These are phyloP conservation scores for Danaus chrysippus DNA, from an alignment of 2,888 invertebrate species.

Conservation along the genomic window DNA sequence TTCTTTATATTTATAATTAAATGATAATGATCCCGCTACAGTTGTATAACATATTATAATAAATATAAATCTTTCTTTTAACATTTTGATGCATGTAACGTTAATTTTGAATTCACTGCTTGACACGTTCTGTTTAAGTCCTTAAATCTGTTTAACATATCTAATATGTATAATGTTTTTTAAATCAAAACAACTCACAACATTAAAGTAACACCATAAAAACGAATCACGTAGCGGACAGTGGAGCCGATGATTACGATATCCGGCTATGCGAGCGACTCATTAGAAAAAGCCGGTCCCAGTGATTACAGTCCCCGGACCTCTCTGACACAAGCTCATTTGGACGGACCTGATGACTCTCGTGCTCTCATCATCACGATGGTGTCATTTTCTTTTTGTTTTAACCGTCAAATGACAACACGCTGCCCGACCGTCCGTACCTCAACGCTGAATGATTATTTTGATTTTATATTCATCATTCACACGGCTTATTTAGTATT, in stretches of 20 bases:
- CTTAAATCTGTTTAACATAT: too few relatives aligned
- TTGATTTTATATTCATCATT: conserved; percentile 28
- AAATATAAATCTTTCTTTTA: too few relatives aligned
- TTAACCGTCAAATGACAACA: conserved; percentile 40
- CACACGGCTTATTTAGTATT: conserved; percentile 11
- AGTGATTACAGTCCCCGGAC: conserved; percentile 46
- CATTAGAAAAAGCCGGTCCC: conserved; percentile 49
- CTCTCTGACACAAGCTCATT: conserved; percentile 42
- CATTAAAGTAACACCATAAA: too few relatives aligned
- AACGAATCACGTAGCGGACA: too few relatives aligned
- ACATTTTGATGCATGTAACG: too few relatives aligned
- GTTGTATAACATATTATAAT: too few relatives aligned
- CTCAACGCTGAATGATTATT: conserved; percentile 33
- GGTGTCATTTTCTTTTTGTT: conserved; percentile 35
- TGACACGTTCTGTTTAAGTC: too few relatives aligned
- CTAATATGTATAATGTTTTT: too few relatives aligned
- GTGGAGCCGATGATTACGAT: conserved; percentile 27
- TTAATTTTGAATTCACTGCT: too few relatives aligned
- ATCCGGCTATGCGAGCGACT: conserved; percentile 40
- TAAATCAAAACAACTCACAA: too few relatives aligned
- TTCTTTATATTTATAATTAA: too few relatives aligned
- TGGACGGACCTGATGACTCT: conserved; percentile 40
- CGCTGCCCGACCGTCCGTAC: conserved; percentile 19
- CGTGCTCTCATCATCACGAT: conserved; percentile 30
- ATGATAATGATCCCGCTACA: too few relatives aligned